Conservation (phyloP, 2,888 invertebrate genomes). For the Nemotelus pantherinus region DNA sequence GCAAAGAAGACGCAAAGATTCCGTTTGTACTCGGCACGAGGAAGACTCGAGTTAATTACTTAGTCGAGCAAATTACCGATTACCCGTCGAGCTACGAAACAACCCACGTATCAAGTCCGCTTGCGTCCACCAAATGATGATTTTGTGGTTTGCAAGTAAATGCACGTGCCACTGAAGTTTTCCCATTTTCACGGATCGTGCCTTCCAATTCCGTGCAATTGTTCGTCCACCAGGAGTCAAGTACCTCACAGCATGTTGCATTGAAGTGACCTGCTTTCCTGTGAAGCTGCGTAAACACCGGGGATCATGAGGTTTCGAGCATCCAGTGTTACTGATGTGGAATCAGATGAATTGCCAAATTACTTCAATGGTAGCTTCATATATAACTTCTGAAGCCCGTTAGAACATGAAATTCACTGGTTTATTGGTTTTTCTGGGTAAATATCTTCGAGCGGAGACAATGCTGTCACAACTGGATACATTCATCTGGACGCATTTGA, state of each 20-base stretch:
- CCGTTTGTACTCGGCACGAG: conserved; percentile 12
- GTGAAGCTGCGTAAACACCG: not conserved
- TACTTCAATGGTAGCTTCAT: too few relatives aligned
- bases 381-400: too few relatives aligned
- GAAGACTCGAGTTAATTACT: conserved; percentile 37
- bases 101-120: not conserved
- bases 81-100: conserved; percentile 11
- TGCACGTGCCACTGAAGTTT: conserved; percentile 14
- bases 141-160: conserved; percentile 24
- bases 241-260: conserved; percentile 29
- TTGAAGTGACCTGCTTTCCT: conserved; percentile 22
- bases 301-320: conserved; percentile 7
- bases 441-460: too few relatives aligned
- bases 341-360: too few relatives aligned
- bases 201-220: conserved; percentile 20
- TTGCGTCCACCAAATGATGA: conserved; percentile 1
- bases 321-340: not conserved
- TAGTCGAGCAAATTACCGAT: conserved; percentile 30
- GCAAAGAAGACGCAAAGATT: conserved; percentile 3
- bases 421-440: too few relatives aligned
- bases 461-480: too few relatives aligned
- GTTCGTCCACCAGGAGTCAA: conserved; percentile 40
- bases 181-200: not conserved
- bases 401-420: too few relatives aligned
- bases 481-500: too few relatives aligned